phyloP scores from a whole-genome alignment of 1,140 invertebrate genomes.

The Yoshiicerus persimilis region DNA sequence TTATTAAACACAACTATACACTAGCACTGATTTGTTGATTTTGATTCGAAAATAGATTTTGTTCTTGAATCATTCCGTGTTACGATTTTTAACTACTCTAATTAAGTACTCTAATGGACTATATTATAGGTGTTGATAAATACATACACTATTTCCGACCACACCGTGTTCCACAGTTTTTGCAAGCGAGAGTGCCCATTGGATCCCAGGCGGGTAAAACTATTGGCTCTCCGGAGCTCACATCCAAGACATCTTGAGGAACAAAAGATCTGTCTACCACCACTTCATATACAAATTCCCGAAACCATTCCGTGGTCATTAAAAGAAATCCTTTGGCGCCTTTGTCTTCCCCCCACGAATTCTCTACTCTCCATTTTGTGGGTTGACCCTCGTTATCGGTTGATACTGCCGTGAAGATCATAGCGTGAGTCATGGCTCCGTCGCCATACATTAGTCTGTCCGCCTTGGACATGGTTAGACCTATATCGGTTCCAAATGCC shows the following conservation, averaged over 20 bases:
- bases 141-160: too few relatives aligned
- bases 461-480: conserved; percentile 72
- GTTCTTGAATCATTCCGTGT: too few relatives aligned
- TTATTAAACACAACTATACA: too few relatives aligned
- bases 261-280: conserved; percentile 85
- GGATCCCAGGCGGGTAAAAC: conserved; percentile 89
- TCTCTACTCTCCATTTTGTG: conserved; percentile 60
- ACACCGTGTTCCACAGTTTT: too few relatives aligned
- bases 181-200: conserved; percentile 64
- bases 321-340: conserved; percentile 85
- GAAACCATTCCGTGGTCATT: conserved; percentile 81
- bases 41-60: too few relatives aligned
- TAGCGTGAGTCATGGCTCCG: conserved; percentile 86
- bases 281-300: conserved; percentile 85
- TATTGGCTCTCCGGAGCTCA: conserved; percentile 72
- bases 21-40: too few relatives aligned
- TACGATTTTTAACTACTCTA: too few relatives aligned
- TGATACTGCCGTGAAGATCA: conserved; percentile 86
- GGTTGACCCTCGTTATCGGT: conserved; percentile 56
- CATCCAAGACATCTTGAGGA: conserved; percentile 70
- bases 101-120: too few relatives aligned
- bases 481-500: conserved; percentile 78
- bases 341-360: conserved; percentile 86
- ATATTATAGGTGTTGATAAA: too few relatives aligned
- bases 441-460: conserved; percentile 82